Conservation (phyloP, 2,888 invertebrate species). For the Epistrophe grossulariae region DNA sequence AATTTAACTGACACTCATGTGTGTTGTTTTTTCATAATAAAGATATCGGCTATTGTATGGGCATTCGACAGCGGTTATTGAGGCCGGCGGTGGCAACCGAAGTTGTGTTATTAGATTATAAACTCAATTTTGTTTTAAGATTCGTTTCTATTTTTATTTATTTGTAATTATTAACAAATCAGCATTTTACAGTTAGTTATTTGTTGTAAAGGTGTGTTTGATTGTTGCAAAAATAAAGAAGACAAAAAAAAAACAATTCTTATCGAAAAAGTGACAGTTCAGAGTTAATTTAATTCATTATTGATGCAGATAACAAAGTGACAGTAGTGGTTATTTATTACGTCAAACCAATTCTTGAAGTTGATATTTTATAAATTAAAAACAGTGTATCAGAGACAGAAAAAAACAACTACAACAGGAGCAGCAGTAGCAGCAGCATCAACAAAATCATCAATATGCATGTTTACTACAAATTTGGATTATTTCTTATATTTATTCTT, state of each 20-base stretch:
- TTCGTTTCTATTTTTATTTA: neutral
- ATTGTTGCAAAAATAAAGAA: constrained; percentile 25
- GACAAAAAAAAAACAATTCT: constrained; percentile 20
- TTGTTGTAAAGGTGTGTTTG: constrained; percentile 1
- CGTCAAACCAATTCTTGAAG: constrained; percentile 42
- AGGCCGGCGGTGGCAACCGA: constrained; percentile 70
- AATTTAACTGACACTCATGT: constrained; percentile 47
- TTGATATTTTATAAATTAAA: constrained; percentile 4
- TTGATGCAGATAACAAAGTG: constrained; percentile 44
- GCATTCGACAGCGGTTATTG: constrained; percentile 69
- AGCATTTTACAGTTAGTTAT: neutral
- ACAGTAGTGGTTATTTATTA: constrained; percentile 32
- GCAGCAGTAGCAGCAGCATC: neutral
- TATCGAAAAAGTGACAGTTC: constrained; percentile 58
- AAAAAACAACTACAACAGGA: constrained; percentile 6
- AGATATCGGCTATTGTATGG: constrained; percentile 31
- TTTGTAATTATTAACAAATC: constrained; percentile 2
- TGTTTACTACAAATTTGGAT: constrained; percentile 82
- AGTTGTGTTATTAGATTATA: constrained; percentile 60
- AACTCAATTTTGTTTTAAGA: constrained; percentile 23
- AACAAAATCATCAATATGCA: constrained; percentile 78
- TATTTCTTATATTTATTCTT: constrained; percentile 82
- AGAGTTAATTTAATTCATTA: constrained; percentile 65
- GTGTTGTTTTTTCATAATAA: constrained; percentile 23
- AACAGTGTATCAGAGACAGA: neutral